Conservation (phyloP, 2,113 vertebrate species). For the Ptilorrhoa leucosticta region DNA sequence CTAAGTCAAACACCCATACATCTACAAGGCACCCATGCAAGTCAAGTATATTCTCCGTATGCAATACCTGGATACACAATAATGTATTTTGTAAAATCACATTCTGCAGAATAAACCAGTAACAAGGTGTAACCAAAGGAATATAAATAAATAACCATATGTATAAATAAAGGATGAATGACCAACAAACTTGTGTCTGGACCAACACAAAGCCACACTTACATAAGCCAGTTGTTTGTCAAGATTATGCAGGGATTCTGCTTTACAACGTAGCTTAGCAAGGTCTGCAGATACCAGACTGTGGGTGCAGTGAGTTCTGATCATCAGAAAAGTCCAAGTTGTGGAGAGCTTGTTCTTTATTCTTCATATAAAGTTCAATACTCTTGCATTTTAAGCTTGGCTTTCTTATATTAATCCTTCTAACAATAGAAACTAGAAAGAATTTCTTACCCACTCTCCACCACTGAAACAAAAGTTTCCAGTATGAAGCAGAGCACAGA, state of each 20-base stretch:
- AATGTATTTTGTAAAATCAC: neutral
- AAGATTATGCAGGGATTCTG: neutral
- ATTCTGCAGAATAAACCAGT: neutral
- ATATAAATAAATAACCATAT: neutral
- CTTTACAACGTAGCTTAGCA: neutral
- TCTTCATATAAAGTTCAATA: neutral
- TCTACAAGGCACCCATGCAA: neutral
- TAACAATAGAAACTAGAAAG: neutral
- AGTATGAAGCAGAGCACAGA: neutral
- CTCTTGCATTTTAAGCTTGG: neutral
- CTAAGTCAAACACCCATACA: neutral
- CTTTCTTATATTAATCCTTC: neutral
- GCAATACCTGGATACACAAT: neutral
- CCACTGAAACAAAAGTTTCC: neutral
- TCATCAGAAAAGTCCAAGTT: neutral
- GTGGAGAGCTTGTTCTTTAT: neutral
- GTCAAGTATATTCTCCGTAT: neutral
- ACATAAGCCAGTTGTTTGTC: neutral
- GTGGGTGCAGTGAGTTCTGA: neutral
- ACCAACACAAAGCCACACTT: rapidly evolving
- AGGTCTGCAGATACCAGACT: neutral
- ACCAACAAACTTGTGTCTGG: neutral
- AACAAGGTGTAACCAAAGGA: neutral
- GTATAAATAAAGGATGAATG: neutral
- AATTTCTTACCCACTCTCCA: neutral